Conservation (phyloP, 2,113 vertebrate species). For the Terrapene triunguis region DNA sequence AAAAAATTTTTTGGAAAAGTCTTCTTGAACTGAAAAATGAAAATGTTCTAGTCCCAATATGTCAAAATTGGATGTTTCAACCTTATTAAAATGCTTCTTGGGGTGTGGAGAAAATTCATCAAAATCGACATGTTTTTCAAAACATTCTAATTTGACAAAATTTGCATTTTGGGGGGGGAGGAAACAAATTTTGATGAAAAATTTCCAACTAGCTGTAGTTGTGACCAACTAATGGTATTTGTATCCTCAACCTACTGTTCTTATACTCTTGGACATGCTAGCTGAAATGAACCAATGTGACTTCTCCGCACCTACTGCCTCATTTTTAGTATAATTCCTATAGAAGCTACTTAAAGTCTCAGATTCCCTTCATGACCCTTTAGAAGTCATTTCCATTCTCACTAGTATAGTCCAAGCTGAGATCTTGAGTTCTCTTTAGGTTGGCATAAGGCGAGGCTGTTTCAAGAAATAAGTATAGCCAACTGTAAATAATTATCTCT, state of each 20-base stretch:
- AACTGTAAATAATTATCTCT: background rate
- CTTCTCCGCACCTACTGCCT: background rate
- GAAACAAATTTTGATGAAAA: background rate
- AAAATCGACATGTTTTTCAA: background rate
- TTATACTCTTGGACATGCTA: background rate
- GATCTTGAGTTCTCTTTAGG: background rate
- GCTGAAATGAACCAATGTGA: background rate
- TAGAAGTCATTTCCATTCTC: background rate
- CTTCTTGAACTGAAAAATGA: background rate
- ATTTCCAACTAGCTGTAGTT: background rate
- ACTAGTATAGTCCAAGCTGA: background rate
- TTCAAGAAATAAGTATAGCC: background rate
- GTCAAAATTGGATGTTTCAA: background rate
- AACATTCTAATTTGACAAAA: background rate
- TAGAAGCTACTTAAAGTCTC: background rate
- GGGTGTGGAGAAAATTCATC: background rate
- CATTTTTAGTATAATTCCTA: background rate
- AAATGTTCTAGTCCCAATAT: background rate
- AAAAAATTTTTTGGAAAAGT: background rate
- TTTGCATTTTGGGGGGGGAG: background rate
- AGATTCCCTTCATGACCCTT: background rate
- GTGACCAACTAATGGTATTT: background rate
- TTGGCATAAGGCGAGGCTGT: background rate
- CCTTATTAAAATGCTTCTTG: background rate
- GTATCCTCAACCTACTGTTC: background rate